Percentiles rank a stretch among this genome's conserved stretches.
These are phyloP conservation scores for Sprattus sprattus DNA, from an alignment of 2,113 vertebrate species.

Conservation along the genomic window DNA sequence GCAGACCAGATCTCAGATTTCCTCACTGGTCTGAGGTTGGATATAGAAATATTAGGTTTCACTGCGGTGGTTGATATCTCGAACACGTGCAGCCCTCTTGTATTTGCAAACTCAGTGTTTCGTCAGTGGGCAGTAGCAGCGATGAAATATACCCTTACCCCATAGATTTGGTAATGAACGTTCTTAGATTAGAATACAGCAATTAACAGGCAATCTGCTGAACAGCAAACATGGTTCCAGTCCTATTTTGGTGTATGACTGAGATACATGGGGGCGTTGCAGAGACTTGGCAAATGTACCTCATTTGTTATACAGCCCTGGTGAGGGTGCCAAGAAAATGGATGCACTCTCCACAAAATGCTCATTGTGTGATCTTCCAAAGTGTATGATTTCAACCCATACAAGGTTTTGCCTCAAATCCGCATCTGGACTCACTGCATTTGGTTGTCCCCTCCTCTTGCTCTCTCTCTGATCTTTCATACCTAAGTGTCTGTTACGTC, in stretches of 20 bases:
- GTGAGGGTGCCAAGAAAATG: conserved; percentile 28
- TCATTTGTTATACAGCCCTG: conserved; percentile 43
- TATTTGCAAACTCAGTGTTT: neutral
- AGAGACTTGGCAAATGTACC: conserved; percentile 58
- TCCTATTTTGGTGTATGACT: conserved; percentile 43
- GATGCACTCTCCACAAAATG: neutral
- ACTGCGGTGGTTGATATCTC: neutral
- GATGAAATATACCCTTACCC: neutral
- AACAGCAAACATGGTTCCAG: conserved; percentile 22
- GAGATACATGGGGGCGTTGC: conserved; percentile 55
- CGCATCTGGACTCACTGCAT: conserved; percentile 37
- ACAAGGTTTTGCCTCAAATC: conserved; percentile 38
- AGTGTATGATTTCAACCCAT: conserved; percentile 38
- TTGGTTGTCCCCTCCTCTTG: neutral
- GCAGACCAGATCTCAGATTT: neutral
- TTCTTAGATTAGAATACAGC: conserved; percentile 26
- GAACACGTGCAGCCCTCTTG: neutral
- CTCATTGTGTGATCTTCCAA: conserved; percentile 32
- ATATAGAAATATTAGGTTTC: neutral
- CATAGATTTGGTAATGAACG: neutral
- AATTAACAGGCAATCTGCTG: conserved; percentile 27
- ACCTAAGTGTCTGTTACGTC: neutral
- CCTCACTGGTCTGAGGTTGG: neutral
- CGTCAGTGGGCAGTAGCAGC: neutral
- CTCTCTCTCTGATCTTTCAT: neutral